phyloP scores from a whole-genome alignment of 2,797 vertebrate species.

The Acanthornis magna region DNA sequence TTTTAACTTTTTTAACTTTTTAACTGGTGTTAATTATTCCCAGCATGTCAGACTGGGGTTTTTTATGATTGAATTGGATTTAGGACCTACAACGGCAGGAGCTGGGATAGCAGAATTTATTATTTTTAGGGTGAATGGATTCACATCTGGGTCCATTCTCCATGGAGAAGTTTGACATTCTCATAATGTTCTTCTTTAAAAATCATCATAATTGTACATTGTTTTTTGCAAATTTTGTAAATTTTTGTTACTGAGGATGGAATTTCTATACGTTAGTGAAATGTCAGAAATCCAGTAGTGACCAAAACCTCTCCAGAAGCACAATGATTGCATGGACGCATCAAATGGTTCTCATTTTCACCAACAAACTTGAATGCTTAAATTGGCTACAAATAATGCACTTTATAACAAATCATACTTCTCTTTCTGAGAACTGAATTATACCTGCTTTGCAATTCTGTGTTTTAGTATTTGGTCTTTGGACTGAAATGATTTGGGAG shows the following conservation, averaged over 20 bases:
- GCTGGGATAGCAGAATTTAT: not conserved
- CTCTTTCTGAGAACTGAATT: not conserved
- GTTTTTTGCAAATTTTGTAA: not conserved
- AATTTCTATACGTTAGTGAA: not conserved
- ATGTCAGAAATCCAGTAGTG: not conserved
- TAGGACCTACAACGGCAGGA: not conserved
- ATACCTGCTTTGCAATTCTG: not conserved
- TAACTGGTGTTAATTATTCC: not conserved
- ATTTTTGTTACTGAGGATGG: not conserved
- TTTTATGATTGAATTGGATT: not conserved
- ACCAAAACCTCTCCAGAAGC: not conserved
- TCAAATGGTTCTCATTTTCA: not conserved
- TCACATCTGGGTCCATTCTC: not conserved
- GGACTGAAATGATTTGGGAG: not conserved
- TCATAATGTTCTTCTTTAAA: not conserved
- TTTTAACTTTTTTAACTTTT: not conserved
- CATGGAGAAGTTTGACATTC: not conserved
- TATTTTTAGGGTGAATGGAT: not conserved
- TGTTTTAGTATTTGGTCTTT: rapidly evolving
- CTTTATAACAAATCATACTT: not conserved
- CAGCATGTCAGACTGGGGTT: not conserved
- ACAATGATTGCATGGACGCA: rapidly evolving
- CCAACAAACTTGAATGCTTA: not conserved
- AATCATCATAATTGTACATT: rapidly evolving
- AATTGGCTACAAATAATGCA: not conserved